Conservation (phyloP, 2,797 vertebrate genomes). For the Staurois parvus region DNA sequence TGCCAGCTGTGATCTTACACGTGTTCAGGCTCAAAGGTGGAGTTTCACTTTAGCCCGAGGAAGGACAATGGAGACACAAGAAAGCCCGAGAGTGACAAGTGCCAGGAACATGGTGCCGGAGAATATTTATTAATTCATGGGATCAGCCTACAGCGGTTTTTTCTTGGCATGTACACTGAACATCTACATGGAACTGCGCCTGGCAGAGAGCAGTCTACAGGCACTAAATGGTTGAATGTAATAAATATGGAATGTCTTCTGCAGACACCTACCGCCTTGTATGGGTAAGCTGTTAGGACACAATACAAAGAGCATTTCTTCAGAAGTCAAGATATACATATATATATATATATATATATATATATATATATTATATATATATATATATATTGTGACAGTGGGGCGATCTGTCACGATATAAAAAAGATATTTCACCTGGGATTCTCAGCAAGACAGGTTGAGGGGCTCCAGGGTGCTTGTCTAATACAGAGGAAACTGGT, state of each 20-base stretch:
- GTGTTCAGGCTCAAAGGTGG: no score
- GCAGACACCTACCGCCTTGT: conserved; percentile 48
- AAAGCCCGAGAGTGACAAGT: conserved; percentile 65
- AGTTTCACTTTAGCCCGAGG: not conserved
- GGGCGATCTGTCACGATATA: no score
- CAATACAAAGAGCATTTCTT: not conserved
- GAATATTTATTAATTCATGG: conserved; percentile 65
- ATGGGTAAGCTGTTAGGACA: conserved; percentile 59
- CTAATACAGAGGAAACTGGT: no score
- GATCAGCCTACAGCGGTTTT: conserved; percentile 67
- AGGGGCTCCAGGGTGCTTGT: no score
- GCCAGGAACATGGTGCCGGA: conserved; percentile 67
- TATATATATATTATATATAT: no score
- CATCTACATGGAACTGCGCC: conserved; percentile 66
- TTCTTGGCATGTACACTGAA: conserved; percentile 68
- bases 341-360: no score
- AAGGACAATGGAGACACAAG: not conserved
- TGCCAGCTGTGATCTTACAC: no score
- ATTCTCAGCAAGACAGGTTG: no score
- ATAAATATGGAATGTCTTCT: conserved; percentile 71
- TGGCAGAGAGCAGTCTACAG: conserved; percentile 71
- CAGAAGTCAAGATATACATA: no score
- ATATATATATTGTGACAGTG: no score
- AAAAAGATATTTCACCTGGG: no score
- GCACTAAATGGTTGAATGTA: conserved; percentile 72